A percentile compares a stretch with the other conserved stretches of the same genome.
Conservation (phyloP, 2,888 invertebrate species). For the Acrobasis consociella region DNA sequence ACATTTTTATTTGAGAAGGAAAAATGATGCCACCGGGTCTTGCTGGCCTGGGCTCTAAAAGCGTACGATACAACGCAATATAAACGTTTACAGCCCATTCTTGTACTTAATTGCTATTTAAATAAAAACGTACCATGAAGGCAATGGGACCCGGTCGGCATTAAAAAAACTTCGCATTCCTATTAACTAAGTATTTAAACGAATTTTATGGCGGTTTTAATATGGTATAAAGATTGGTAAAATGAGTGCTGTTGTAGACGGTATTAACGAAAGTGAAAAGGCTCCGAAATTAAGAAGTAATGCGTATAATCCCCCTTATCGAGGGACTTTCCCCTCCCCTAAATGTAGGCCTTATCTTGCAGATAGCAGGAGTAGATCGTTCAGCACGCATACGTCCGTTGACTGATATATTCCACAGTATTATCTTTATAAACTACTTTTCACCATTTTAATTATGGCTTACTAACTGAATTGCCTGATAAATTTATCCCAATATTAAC, state of each 20-base stretch:
- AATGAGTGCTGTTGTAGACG: constrained; percentile 24
- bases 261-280: constrained; percentile 33
- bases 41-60: constrained; percentile 60
- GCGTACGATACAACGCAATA: constrained; percentile 62
- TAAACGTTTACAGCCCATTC: constrained; percentile 79
- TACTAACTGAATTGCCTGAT: constrained; percentile 60
- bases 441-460: constrained; percentile 67
- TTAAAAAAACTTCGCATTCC: constrained; percentile 52
- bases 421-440: constrained; percentile 71
- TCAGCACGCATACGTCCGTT: constrained; percentile 59
- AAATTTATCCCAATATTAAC: constrained; percentile 60
- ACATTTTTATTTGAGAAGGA: constrained; percentile 52
- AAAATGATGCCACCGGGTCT: constrained; percentile 60
- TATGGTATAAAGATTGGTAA: constrained; percentile 43
- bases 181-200: constrained; percentile 59
- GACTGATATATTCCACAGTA: constrained; percentile 55
- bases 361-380: constrained; percentile 71
- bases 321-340: constrained; percentile 53
- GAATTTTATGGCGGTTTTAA: constrained; percentile 47
- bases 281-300: constrained; percentile 62
- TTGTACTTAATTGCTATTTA: constrained; percentile 79
- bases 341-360: constrained; percentile 58
- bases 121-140: constrained; percentile 77
- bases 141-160: constrained; percentile 60
- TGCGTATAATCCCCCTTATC: constrained; percentile 65